Percentiles rank a stretch among this genome's conserved stretches.
Conservation (phyloP, 2,113 vertebrate genomes). For the Triplophysa rosa region DNA sequence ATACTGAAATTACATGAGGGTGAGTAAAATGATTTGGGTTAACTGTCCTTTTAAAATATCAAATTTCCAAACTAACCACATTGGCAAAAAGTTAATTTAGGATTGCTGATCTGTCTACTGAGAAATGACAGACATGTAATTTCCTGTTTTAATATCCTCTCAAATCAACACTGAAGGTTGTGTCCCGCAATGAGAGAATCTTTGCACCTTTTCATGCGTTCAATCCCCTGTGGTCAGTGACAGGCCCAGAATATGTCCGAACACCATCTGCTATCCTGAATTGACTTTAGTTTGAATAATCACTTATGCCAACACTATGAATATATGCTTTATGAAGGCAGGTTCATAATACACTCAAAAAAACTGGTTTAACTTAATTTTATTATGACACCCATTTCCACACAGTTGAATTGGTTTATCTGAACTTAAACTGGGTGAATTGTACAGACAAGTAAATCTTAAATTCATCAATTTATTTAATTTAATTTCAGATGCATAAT, state of each 20-base stretch:
- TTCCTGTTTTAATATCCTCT: background rate
- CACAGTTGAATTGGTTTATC: too few relatives aligned
- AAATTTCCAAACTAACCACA: background rate
- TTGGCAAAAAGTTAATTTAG: background rate
- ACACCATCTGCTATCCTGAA: slow-evolving; percentile 28
- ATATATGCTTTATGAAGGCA: background rate
- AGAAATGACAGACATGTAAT: background rate
- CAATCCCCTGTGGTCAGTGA: slow-evolving; percentile 24
- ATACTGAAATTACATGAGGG: too few relatives aligned
- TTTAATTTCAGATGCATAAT: too few relatives aligned
- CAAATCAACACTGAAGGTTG: background rate
- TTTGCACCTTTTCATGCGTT: background rate
- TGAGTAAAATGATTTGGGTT: too few relatives aligned
- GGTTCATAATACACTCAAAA: too few relatives aligned
- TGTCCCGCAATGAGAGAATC: background rate
- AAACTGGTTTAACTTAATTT: too few relatives aligned
- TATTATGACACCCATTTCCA: too few relatives aligned
- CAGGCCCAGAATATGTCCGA: slow-evolving; percentile 25
- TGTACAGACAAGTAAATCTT: too few relatives aligned
- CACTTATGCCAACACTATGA: slow-evolving; percentile 7
- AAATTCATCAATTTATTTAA: too few relatives aligned
- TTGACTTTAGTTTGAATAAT: slow-evolving; percentile 10
- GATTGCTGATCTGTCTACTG: background rate
- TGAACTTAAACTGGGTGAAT: too few relatives aligned
- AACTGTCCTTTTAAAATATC: too few relatives aligned